Conservation (phyloP, 2,888 invertebrate genomes). For the Vesta saturnalis region DNA sequence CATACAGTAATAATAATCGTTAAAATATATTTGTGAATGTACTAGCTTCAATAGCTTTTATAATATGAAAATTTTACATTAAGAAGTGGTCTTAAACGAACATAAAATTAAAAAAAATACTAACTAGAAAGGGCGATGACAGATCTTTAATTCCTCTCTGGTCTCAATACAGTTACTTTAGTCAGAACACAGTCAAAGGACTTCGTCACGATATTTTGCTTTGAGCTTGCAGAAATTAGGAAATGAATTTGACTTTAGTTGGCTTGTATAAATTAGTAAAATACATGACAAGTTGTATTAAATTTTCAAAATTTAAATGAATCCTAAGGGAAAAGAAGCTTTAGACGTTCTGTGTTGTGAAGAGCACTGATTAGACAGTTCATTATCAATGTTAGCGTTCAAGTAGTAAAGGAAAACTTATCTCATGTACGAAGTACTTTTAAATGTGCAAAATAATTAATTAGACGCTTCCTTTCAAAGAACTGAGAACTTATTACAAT, state of each 20-base stretch:
- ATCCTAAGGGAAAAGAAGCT: conserved; percentile 25
- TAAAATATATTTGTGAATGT: no score
- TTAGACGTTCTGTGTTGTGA: conserved; percentile 26
- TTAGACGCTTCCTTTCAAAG: conserved; percentile 32
- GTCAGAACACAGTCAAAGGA: conserved; percentile 26
- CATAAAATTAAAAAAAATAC: no score
- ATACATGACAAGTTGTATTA: conserved; percentile 32
- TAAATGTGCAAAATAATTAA: conserved; percentile 38
- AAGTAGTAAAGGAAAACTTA: conserved; percentile 24
- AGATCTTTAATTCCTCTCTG: conserved; percentile 22
- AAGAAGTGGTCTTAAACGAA: no score
- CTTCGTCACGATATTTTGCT: conserved; percentile 23
- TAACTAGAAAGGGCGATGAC: no score
- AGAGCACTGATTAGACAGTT: conserved; percentile 36
- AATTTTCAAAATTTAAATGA: conserved; percentile 31
- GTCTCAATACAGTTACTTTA: conserved; percentile 31
- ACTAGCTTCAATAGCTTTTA: no score
- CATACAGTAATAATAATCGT: no score
- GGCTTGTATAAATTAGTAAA: conserved; percentile 29
- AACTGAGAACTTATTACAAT: conserved; percentile 13
- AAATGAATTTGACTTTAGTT: conserved; percentile 33
- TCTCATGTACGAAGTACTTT: conserved; percentile 20
- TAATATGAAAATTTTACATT: no score
- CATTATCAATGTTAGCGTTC: conserved; percentile 34
- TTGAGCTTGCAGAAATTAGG: conserved; percentile 33